phyloP scores from a whole-genome alignment of 2,113 vertebrate species.

The Picathartes gymnocephalus region DNA sequence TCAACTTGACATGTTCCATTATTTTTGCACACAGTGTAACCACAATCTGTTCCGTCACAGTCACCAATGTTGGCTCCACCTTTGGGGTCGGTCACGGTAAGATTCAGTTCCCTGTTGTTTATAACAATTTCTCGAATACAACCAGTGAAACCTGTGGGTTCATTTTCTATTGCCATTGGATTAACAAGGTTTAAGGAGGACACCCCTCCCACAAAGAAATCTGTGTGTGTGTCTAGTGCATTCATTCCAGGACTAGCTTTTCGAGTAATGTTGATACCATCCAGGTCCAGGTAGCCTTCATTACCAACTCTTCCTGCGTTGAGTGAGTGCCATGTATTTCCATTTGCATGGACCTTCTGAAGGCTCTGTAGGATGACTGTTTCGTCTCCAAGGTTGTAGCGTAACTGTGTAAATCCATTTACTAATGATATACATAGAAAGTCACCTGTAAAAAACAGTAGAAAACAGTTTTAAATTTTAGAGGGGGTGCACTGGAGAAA shows the following conservation, averaged over 20 bases:
- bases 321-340: constrained; percentile 76
- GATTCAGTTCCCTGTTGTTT: constrained; percentile 76
- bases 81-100: constrained; percentile 74
- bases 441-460: constrained; percentile 74
- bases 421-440: constrained; percentile 83
- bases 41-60: constrained; percentile 83
- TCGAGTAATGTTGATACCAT: constrained; percentile 64
- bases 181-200: constrained; percentile 73
- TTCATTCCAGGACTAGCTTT: constrained; percentile 71
- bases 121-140: constrained; percentile 76
- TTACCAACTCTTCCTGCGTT: constrained; percentile 75
- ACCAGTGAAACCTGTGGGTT: constrained; percentile 77
- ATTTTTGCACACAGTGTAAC: constrained; percentile 82
- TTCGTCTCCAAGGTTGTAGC: constrained; percentile 82
- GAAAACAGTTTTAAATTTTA: background rate
- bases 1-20: constrained; percentile 67
- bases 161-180: constrained; percentile 69
- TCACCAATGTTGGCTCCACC: constrained; percentile 81
- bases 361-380: constrained; percentile 69
- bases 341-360: constrained; percentile 48
- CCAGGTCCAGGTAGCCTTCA: constrained; percentile 76
- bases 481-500: background rate
- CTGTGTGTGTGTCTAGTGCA: constrained; percentile 70
- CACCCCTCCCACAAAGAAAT: constrained; percentile 83
- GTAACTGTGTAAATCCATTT: constrained; percentile 76